Percentiles rank a stretch among this genome's conserved stretches.
Evolutionary conservation across 2,797 vertebrate species (phyloP).

Genomic region (Staurois parvus): DNA sequence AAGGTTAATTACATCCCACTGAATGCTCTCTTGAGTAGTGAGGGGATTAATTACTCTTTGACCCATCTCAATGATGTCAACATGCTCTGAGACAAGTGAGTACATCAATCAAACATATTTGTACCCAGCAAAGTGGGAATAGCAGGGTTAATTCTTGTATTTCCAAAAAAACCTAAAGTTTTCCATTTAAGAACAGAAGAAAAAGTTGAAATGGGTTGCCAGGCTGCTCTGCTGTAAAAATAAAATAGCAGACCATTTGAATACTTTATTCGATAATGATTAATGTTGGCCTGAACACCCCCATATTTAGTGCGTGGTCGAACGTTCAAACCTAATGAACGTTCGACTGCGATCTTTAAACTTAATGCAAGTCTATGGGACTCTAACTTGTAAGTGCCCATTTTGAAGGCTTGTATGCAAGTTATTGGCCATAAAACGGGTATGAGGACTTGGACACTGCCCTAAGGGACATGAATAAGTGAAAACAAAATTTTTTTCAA

Average conservation of each 20-base stretch:
- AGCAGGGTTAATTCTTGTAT: constrained; percentile 30
- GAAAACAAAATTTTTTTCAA: too few relatives aligned
- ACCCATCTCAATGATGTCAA: constrained; percentile 42
- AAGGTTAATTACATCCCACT: constrained; percentile 61
- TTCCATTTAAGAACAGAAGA: background rate
- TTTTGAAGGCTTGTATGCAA: too few relatives aligned
- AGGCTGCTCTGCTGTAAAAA: background rate
- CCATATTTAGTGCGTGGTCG: too few relatives aligned
- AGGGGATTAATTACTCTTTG: constrained; percentile 60
- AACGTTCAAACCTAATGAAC: too few relatives aligned
- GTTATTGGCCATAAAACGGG: too few relatives aligned
- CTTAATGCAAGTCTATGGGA: too few relatives aligned
- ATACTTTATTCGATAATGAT: background rate
- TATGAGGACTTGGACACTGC: too few relatives aligned
- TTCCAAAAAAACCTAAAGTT: background rate
- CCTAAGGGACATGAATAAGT: too few relatives aligned
- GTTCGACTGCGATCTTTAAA: too few relatives aligned
- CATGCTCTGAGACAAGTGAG: constrained; percentile 39
- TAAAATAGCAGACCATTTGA: background rate
- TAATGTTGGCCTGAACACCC: too few relatives aligned
- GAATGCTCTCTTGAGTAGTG: constrained; percentile 52
- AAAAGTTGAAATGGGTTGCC: background rate
- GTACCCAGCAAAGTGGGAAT: constrained; percentile 33
- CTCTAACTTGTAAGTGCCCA: too few relatives aligned
- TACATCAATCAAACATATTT: constrained; percentile 51